Conservation (phyloP, 2,797 vertebrate genomes). For the Pteropus rufus region DNA sequence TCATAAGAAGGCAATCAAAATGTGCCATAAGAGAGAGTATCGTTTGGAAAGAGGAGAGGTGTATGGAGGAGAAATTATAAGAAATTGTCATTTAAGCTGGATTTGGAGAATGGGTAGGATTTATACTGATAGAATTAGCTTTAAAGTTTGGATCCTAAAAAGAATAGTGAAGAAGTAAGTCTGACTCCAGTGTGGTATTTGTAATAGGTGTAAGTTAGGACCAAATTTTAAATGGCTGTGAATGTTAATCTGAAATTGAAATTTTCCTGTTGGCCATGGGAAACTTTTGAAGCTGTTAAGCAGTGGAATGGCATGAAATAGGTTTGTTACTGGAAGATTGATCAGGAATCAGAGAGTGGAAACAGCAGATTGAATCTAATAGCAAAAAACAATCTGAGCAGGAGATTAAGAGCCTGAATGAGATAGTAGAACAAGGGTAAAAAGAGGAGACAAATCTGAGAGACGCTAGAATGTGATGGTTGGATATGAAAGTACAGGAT, state of each 20-base stretch:
- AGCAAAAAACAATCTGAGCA: neutral
- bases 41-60: neutral
- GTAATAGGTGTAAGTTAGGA: neutral
- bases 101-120: neutral
- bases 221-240: neutral
- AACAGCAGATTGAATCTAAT: neutral
- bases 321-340: neutral
- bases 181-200: neutral
- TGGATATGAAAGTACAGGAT: neutral
- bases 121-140: neutral
- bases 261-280: neutral
- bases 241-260: neutral
- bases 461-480: neutral
- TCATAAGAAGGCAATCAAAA: neutral
- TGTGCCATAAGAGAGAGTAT: neutral
- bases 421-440: neutral
- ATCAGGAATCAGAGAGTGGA: neutral
- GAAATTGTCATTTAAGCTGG: neutral
- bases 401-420: neutral
- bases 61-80: neutral
- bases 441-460: neutral
- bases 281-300: neutral
- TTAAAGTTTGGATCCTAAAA: neutral
- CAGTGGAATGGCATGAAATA: neutral
- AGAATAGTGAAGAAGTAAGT: neutral